Percentiles rank a stretch among this genome's conserved stretches.
Conservation (phyloP, 2,797 vertebrate species). For the Pantherophis alleghaniensis region DNA sequence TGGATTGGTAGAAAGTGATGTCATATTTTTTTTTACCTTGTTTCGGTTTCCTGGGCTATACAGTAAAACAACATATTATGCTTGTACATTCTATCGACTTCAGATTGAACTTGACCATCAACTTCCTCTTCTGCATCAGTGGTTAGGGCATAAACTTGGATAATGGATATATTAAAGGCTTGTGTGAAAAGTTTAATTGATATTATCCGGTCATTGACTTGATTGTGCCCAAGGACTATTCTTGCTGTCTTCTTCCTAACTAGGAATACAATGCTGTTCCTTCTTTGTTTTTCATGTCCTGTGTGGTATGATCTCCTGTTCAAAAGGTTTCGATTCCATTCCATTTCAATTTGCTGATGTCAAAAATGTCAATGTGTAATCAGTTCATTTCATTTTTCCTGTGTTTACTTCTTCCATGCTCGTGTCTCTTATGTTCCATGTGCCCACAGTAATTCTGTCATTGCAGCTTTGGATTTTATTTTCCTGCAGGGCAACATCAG, state of each 20-base stretch:
- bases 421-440: background rate
- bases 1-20: background rate
- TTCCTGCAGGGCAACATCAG: background rate
- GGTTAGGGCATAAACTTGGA: background rate
- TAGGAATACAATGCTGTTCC: background rate
- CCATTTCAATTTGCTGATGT: background rate
- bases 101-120: background rate
- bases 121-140: background rate
- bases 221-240: background rate
- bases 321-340: background rate
- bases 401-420: background rate
- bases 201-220: background rate
- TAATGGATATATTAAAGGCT: background rate
- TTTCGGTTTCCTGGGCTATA: background rate
- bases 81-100: background rate
- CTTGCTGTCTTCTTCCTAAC: background rate
- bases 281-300: background rate
- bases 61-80: background rate
- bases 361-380: background rate
- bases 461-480: background rate
- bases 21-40: background rate
- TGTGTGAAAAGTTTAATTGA: background rate
- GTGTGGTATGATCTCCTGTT: background rate
- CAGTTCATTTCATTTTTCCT: background rate
- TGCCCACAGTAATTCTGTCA: background rate